Base-by-base conservation (phyloP, 2,888 invertebrate genomes). In the Cheilosia vernalis region DNA sequence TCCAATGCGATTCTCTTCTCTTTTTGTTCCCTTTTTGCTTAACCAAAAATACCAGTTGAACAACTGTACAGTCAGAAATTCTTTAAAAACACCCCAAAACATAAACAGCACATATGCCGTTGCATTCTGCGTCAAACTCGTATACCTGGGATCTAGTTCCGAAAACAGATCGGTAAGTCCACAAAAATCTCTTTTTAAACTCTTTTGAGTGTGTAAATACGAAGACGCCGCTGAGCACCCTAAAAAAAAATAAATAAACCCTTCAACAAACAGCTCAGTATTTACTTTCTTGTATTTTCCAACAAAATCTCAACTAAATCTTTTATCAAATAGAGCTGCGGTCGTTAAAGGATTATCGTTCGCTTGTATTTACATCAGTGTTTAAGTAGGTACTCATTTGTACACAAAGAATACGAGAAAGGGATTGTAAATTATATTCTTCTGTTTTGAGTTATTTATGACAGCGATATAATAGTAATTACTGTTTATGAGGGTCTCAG, bases 391-490 rank as follows among this genome's bases (percentile, higher is more conserved):
- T 15, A 42, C 17, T 13, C 21, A 30, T 56, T 10, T 37, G 21
- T 19, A 37, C 6, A 37, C 17, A 13, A 47, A 47, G 17, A 10
- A 6, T 40, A n/a, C 24, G 13, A n/a, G 24, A 30, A 44, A 19
- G 15, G 15, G 37, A 17, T 58, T 56, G 74, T 56, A 56, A 74
- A 64, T 64, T 27, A 49, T 33, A 47, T 56, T 37, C 47, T 51
- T 66, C 51, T 58, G 17, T 51, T 42, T 40, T 76, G 76, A 76
- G 76, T 66, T 66, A 56, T 76, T 76, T 76, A 76, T 30, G 58
- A 55, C 37, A 30, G 15, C 44, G 24, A 47, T 24, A 40, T 24
- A 40, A 51, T 47, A 37, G 49, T 58, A 74, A 60, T 49, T 51
- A 58, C 47, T 56, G 27, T 76, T 76, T 76, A 76, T 66, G 24